These are phyloP conservation scores for Eupithecia pulchellata DNA, from an alignment of 2,888 invertebrate genomes.

Conservation along the genomic window DNA sequence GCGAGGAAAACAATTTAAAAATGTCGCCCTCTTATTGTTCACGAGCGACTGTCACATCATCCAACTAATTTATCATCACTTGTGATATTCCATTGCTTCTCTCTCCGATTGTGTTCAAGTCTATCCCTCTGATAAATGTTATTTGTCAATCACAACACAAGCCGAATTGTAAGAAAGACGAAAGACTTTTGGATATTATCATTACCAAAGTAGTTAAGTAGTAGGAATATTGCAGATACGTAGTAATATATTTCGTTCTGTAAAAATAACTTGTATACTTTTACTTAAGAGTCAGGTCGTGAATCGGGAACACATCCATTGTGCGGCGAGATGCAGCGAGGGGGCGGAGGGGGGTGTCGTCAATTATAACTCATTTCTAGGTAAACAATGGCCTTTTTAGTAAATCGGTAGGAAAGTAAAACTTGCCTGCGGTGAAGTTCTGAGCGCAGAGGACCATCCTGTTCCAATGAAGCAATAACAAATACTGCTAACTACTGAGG, in stretches of 20 bases:
- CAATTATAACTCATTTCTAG: constrained; percentile 31
- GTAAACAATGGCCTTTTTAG: constrained; percentile 19
- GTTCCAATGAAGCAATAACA: no score
- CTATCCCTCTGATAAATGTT: neutral
- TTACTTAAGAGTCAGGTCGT: constrained; percentile 29
- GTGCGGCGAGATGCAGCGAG: constrained; percentile 19
- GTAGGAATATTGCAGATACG: neutral
- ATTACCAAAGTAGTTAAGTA: neutral
- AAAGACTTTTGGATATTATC: neutral
- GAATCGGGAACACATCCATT: constrained; percentile 31
- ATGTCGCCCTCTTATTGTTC: constrained; percentile 3
- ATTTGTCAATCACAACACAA: no score
- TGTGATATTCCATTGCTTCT: neutral
- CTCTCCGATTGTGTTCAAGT: neutral
- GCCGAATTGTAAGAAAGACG: no score
- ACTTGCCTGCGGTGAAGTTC: no score
- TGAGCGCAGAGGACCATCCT: neutral
- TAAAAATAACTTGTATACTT: constrained; percentile 32
- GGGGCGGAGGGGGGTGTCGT: neutral
- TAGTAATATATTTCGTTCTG: neutral
- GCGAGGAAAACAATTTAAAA: neutral
- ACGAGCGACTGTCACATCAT: constrained; percentile 1
- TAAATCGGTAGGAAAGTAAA: no score
- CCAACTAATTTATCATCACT: neutral
- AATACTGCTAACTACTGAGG: no score